Base-by-base conservation (phyloP, 2,113 vertebrate genomes). In the Uria aalge region DNA sequence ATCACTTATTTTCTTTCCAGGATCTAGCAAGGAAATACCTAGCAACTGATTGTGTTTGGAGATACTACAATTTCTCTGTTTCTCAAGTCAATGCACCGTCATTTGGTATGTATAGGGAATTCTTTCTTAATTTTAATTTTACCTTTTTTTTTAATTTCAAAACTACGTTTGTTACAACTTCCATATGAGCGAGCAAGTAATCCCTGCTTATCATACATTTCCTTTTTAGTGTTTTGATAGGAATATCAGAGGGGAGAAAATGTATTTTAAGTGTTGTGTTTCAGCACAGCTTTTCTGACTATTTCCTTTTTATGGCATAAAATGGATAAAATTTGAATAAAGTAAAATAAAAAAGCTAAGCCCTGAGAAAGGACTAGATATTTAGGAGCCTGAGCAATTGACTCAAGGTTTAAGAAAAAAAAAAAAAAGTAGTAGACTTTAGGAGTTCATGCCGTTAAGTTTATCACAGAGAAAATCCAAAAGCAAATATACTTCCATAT, bases 51-150 rank as follows among this genome's bases (percentile, higher is more conserved):
- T 99, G 99, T 97, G 98, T 98, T 86, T 98, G 98, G 99, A 98
- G 99, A 96, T 99, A 99, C 96, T 98, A 99, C 90, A 99, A 99
- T 98, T 98, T 98, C 94, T 99, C 99, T 60, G 98, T 98, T 96
- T 98, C 98, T 93, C 99, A 99, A 97, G 97, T 98, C 88, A 98
- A 97, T 94, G 98, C 99, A 29, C 98, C 99, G 53, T 98, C 98
- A 43, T 98, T 98, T 73, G 98, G 99, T 99, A 98, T 87, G 99
- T 98, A 92, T 66, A 83, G 94, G 24, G 72, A 95, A 79, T 56
- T 23, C 5, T 78, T 88, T 86, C 60, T 96, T 79, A 80, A 82
- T 85, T 85, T 85, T 59, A 47, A 26, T 38, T 63, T 81, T 73
- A 27, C 2, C 6, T 23, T 48, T 48, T 60, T 90, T 74, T 45